These are phyloP conservation scores for Sciaenops ocellatus DNA, from an alignment of 2,797 vertebrate genomes.

Conservation along the genomic window DNA sequence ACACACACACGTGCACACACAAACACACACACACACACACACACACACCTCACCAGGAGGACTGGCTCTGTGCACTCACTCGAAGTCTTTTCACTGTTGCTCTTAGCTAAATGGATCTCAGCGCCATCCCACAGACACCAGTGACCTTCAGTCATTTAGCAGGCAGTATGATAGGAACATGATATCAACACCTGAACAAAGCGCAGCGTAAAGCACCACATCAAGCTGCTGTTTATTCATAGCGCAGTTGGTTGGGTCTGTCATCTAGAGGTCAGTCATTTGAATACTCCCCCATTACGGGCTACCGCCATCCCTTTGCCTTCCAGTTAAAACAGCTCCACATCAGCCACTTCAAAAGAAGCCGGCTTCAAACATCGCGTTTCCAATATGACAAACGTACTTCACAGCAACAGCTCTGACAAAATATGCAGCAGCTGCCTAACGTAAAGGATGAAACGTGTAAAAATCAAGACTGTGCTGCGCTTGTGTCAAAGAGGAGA, in stretches of 20 bases:
- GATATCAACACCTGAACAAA: conserved; percentile 81
- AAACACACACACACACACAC: conserved; percentile 4
- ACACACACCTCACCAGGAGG: conserved; percentile 36
- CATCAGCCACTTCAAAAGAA: conserved; percentile 82
- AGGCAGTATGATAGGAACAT: conserved; percentile 76
- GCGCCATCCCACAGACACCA: conserved; percentile 61
- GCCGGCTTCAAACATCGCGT: conserved; percentile 78
- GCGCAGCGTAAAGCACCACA: conserved; percentile 67
- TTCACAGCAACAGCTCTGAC: conserved; percentile 83
- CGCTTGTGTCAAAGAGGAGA: conserved; percentile 88
- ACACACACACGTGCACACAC: conserved; percentile 31
- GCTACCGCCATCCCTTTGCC: conserved; percentile 76
- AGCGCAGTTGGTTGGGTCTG: conserved; percentile 74
- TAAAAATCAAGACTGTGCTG: conserved; percentile 84
- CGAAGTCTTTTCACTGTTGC: conserved; percentile 54
- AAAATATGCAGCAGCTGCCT: conserved; percentile 88
- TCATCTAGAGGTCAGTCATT: conserved; percentile 85
- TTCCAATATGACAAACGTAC: conserved; percentile 84
- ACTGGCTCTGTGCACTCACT: conserved; percentile 53
- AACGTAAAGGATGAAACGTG: conserved; percentile 89
- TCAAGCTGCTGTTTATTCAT: conserved; percentile 81
- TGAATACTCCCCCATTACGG: conserved; percentile 82
- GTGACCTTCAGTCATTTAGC: conserved; percentile 81
- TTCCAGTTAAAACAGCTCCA: conserved; percentile 79
- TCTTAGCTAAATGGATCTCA: conserved; percentile 70